Evolutionary conservation across 2,888 invertebrate species (phyloP).

Genomic region (Chloroclysta siterata): DNA sequence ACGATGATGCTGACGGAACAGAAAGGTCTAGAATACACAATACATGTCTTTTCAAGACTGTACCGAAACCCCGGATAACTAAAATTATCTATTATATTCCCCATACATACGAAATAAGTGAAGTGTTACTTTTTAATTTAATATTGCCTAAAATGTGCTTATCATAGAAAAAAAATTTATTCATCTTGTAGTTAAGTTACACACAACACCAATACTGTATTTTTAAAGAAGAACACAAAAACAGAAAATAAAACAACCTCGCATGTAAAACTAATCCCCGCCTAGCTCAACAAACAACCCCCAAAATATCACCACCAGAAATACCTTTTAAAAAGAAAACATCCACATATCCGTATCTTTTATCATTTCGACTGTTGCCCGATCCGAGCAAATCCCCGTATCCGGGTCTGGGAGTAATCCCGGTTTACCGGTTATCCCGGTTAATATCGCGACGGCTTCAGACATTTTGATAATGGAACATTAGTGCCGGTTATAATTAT

Average conservation of each 20-base stretch:
- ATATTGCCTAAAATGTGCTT: too few relatives aligned
- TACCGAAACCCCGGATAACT: too few relatives aligned
- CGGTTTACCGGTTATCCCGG: slow-evolving; percentile 78
- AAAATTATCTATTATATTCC: too few relatives aligned
- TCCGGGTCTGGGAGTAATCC: slow-evolving; percentile 81
- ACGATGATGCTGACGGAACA: too few relatives aligned
- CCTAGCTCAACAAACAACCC: slow-evolving; percentile 18
- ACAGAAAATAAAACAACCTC: slow-evolving; percentile 4
- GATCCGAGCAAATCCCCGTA: slow-evolving; percentile 83
- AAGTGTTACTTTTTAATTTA: too few relatives aligned
- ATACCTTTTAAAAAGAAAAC: slow-evolving; percentile 34
- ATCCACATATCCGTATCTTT: slow-evolving; percentile 68
- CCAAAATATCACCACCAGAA: slow-evolving; percentile 27
- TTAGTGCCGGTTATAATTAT: slow-evolving; percentile 78
- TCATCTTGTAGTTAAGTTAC: too few relatives aligned
- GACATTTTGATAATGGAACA: slow-evolving; percentile 73
- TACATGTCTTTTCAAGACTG: too few relatives aligned
- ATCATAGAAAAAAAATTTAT: too few relatives aligned
- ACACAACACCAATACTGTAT: too few relatives aligned
- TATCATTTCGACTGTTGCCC: slow-evolving; percentile 79
- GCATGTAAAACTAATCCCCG: slow-evolving; percentile 13
- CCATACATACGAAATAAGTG: too few relatives aligned
- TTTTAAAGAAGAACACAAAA: neutral
- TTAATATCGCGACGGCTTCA: slow-evolving; percentile 50
- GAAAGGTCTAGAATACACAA: too few relatives aligned